Conservation (phyloP, 2,888 invertebrate species). For the Pollenia amentaria region DNA sequence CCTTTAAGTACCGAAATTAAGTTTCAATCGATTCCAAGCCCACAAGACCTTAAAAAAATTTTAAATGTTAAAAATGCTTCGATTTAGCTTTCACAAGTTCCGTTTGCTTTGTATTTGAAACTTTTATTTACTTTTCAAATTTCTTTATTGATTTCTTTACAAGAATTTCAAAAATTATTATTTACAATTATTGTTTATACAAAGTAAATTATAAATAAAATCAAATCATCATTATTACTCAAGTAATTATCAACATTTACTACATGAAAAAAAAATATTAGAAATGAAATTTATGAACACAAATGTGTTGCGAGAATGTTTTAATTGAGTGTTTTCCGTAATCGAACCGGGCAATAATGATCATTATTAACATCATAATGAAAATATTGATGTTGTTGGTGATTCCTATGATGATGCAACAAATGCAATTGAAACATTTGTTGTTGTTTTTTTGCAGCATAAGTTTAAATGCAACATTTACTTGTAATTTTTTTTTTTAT, state of each 20-base stretch:
- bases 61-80: too few relatives aligned
- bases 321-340: constrained; percentile 52
- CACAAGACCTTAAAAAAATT: too few relatives aligned
- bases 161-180: constrained; percentile 30
- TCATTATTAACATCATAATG: constrained; percentile 6
- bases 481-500: constrained; percentile 42
- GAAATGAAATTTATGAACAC: constrained; percentile 7
- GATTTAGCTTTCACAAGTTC: not conserved
- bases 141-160: constrained; percentile 5
- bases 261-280: constrained; percentile 24
- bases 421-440: constrained; percentile 70
- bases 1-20: too few relatives aligned
- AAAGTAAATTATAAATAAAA: constrained; percentile 36
- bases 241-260: constrained; percentile 25
- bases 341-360: constrained; percentile 49
- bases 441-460: constrained; percentile 21
- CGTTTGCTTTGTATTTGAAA: not conserved
- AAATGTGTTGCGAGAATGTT: constrained; percentile 52
- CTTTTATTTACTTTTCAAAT: not conserved
- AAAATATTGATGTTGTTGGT: constrained; percentile 23
- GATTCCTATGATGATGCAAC: constrained; percentile 59
- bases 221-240: constrained; percentile 29
- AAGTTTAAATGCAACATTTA: constrained; percentile 41
- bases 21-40: too few relatives aligned
- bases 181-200: constrained; percentile 1